phyloP scores from a whole-genome alignment of 2,113 vertebrate species.

The Embiotoca jacksoni region DNA sequence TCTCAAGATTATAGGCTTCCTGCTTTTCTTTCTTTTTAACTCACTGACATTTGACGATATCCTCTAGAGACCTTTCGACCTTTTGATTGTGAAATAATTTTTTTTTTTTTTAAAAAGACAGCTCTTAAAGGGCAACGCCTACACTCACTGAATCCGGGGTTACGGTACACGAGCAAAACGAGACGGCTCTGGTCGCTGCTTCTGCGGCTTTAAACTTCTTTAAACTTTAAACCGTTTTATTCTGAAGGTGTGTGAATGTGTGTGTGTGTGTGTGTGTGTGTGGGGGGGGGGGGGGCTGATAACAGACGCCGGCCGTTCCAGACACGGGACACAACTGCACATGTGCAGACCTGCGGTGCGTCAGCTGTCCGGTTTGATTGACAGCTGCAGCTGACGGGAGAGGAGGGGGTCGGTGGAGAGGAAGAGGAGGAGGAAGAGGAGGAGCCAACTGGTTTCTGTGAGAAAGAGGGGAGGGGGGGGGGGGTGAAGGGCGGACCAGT shows the following conservation, averaged over 20 bases:
- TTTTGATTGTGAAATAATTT: no score
- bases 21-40: no score
- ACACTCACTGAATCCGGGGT: no score
- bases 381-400: constrained; percentile 80
- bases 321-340: constrained; percentile 15
- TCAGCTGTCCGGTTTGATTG: constrained; percentile 74
- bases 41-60: no score
- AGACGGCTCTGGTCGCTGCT: no score
- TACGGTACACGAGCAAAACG: no score
- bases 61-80: no score
- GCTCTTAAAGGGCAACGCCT: no score
- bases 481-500: not conserved
- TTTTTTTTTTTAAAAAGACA: no score
- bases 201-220: no score
- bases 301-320: not conserved
- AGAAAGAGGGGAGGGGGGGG: no score
- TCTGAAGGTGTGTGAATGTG: not conserved
- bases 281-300: not conserved
- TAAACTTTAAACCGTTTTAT: not conserved
- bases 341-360: constrained; percentile 42
- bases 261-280: not conserved
- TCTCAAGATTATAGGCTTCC: no score
- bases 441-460: constrained; percentile 5
- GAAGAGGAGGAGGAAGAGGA: constrained; percentile 23
- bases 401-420: constrained; percentile 13